Conservation (phyloP, 2,888 invertebrate genomes). For the Clitarchus hookeri region DNA sequence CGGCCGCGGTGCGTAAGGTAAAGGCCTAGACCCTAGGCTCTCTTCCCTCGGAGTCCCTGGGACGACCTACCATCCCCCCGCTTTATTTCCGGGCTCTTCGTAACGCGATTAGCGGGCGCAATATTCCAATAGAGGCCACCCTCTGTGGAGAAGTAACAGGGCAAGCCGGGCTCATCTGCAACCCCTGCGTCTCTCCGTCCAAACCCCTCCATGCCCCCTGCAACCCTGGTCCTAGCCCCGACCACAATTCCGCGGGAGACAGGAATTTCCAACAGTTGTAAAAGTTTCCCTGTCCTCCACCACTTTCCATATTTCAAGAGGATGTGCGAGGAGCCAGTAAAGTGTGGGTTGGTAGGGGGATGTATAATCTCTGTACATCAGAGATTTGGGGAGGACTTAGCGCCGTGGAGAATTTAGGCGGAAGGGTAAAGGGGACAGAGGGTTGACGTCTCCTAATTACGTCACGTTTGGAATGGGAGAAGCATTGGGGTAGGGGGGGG, state of each 20-base stretch:
- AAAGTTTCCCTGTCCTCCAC: background rate
- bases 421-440: background rate
- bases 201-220: too few relatives aligned
- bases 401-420: background rate
- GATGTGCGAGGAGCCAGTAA: background rate
- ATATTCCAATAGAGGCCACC: background rate
- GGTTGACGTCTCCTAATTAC: slow-evolving; percentile 7
- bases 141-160: background rate
- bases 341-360: background rate
- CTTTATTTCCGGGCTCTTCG: background rate
- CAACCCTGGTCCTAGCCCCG: too few relatives aligned
- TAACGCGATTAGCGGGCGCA: background rate
- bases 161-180: background rate
- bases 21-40: too few relatives aligned
- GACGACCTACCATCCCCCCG: background rate
- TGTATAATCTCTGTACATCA: background rate
- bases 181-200: background rate
- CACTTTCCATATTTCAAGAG: background rate
- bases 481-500: background rate
- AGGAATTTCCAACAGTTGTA: background rate
- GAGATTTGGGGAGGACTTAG: background rate
- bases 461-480: background rate
- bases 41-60: too few relatives aligned
- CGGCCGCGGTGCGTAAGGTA: too few relatives aligned
- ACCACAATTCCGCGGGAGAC: background rate